Evolutionary conservation across 1,140 invertebrate genomes (phyloP), one percentile per base, ranked within the genome.

Genomic region (Acyrthosiphon pisum): DNA sequence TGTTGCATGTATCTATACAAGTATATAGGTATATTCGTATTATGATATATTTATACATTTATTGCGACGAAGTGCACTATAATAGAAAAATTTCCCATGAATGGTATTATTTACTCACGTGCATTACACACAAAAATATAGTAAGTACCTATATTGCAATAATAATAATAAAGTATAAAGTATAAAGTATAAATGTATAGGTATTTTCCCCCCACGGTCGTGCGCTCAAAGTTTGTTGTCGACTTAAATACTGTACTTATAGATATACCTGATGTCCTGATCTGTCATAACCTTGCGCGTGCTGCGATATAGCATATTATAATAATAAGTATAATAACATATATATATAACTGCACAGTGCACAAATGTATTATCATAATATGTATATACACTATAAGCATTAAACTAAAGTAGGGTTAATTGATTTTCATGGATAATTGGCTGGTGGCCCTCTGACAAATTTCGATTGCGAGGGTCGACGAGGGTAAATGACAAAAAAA

Each of bases 361-460:
- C n/a, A 68, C 30, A n/a, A 18, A n/a, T n/a, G 6, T 68, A n/a
- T 53, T n/a, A 68, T 68, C 14, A 68, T 60, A 60, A 46, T 9
- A 46, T n/a, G 0, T 60, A 30, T 11, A 11, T 14, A n/a, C 30
- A 53, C 20, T 53, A 7, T n/a, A 30, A 22, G 56, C 30, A 30
- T 60, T 76, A 18, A 14, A 44, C 83, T 84, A 11, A 26, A 84
- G 23, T 44, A 2, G 37, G 76, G 76, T 41, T 84, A 44, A 84
- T 41, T 84, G 83, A 22, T 48, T 87, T 46, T 46, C 30, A 6
- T 6, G 87, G 48, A 50, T 88, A 88, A 88, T 53, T 89, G 48
- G 30, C 30, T 76, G 60, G 60, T 76, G 30, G 20, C n/a, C 87
- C 87, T 89, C n/a, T 89, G 87, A 89, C 48, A 53, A 87, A 89